Conservation (phyloP, 1,140 invertebrate genomes). For the Pogonomyrmex californicus region DNA sequence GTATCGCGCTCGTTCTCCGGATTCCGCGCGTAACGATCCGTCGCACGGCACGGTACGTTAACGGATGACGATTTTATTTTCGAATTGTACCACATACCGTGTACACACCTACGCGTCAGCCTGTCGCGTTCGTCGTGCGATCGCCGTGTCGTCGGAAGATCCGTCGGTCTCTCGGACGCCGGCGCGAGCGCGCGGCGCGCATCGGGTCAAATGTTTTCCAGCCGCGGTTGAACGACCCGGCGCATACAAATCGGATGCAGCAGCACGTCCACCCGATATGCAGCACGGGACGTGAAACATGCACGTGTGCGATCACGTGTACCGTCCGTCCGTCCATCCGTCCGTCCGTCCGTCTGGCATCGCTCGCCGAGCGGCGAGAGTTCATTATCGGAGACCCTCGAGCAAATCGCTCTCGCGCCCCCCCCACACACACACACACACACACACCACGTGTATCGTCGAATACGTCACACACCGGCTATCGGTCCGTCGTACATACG, state of each 20-base stretch:
- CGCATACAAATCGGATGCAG: conserved; percentile 40
- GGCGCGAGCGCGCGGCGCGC: not conserved
- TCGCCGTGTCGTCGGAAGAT: not conserved
- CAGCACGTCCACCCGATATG: conserved; percentile 40
- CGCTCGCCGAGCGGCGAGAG: conserved; percentile 41
- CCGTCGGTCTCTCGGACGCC: conserved; percentile 25
- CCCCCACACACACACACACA: not conserved
- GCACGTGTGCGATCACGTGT: conserved; percentile 52
- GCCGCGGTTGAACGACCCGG: conserved; percentile 43
- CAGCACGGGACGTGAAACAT: conserved; percentile 3
- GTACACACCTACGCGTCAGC: not conserved
- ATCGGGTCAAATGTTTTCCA: conserved; percentile 53
- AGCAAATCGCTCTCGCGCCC: conserved; percentile 47
- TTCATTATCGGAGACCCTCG: conserved; percentile 62
- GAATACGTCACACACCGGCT: too few species aligned
- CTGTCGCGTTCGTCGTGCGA: conserved; percentile 9
- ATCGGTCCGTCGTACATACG: not conserved
- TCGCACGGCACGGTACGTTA: conserved; percentile 9
- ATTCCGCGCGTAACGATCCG: not conserved
- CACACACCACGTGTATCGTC: not conserved
- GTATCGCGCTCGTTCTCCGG: not conserved
- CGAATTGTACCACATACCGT: not conserved
- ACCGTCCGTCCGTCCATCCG: conserved; percentile 14
- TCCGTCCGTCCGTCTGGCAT: conserved; percentile 7
- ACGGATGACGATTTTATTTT: conserved; percentile 50